Conservation (phyloP, 2,113 vertebrate genomes). For the Zosterops borbonicus region DNA sequence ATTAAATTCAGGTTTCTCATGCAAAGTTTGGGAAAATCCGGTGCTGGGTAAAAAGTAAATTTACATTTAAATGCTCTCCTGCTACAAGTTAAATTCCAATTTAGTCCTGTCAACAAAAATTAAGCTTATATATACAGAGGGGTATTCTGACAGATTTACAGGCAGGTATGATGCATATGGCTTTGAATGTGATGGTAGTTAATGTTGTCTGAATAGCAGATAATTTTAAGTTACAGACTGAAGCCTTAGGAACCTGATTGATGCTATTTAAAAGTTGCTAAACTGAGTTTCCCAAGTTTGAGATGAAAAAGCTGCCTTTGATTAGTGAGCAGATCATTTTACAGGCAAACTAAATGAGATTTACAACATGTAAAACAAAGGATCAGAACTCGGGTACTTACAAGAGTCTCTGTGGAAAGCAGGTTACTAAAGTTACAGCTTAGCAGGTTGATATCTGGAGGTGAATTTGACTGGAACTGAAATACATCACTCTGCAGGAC, state of each 20-base stretch:
- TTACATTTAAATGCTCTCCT: conserved; percentile 70
- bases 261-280: conserved; percentile 50
- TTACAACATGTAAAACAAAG: not conserved
- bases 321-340: conserved; percentile 3
- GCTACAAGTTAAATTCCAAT: conserved; percentile 66
- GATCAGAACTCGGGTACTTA: not conserved
- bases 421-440: not conserved
- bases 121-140: conserved; percentile 61
- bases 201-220: conserved; percentile 57
- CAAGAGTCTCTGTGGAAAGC: not conserved
- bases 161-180: conserved; percentile 50
- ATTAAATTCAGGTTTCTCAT: conserved; percentile 57
- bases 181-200: conserved; percentile 57
- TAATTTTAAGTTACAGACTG: conserved; percentile 53
- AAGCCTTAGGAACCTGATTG: conserved; percentile 32
- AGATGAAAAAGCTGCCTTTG: conserved; percentile 40
- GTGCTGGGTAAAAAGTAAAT: conserved; percentile 52
- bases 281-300: conserved; percentile 38
- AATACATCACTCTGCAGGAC: not conserved
- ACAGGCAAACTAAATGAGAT: not conserved
- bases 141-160: conserved; percentile 39
- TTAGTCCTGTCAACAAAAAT: conserved; percentile 74
- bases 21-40: conserved; percentile 57
- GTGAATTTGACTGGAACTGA: not conserved
- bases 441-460: not conserved